Conservation (phyloP, 2,888 invertebrate species). For the Pilophorus perplexus region DNA sequence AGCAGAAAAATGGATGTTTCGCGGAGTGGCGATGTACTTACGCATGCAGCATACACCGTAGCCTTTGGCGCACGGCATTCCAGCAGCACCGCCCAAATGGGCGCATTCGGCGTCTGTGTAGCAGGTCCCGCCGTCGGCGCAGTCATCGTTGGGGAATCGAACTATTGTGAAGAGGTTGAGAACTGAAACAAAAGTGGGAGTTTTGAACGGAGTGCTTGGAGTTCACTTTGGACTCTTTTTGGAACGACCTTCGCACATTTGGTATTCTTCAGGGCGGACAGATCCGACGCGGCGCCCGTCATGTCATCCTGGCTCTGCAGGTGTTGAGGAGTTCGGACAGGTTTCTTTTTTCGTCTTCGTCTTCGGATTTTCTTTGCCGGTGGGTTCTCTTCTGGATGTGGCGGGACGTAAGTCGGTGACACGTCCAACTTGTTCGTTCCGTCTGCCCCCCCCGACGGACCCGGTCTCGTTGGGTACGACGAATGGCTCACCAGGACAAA, state of each 20-base stretch:
- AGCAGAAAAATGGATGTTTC: no score
- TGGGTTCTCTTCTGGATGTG: neutral
- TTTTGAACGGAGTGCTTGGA: no score
- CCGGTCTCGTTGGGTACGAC: constrained; percentile 1
- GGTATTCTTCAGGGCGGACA: constrained; percentile 25
- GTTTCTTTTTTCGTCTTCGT: constrained; percentile 38
- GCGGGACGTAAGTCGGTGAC: no score
- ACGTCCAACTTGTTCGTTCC: neutral
- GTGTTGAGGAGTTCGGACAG: no score
- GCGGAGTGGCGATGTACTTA: no score
- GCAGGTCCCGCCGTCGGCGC: constrained; percentile 66
- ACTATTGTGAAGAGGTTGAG: constrained; percentile 69
- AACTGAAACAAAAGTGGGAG: constrained; percentile 51
- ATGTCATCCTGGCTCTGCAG: neutral
- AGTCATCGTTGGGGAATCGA: constrained; percentile 65
- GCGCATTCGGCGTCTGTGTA: constrained; percentile 67
- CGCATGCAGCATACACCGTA: constrained; percentile 73
- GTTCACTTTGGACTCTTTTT: no score
- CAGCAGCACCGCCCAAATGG: constrained; percentile 60
- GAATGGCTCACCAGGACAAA: constrained; percentile 41
- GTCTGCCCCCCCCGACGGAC: no score
- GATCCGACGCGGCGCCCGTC: neutral
- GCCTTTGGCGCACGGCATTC: constrained; percentile 70
- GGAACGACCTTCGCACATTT: no score
- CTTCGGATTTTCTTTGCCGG: constrained; percentile 21